These are phyloP conservation scores for Eupsittula cactorum DNA, from an alignment of 2,113 vertebrate genomes.

Conservation along the genomic window DNA sequence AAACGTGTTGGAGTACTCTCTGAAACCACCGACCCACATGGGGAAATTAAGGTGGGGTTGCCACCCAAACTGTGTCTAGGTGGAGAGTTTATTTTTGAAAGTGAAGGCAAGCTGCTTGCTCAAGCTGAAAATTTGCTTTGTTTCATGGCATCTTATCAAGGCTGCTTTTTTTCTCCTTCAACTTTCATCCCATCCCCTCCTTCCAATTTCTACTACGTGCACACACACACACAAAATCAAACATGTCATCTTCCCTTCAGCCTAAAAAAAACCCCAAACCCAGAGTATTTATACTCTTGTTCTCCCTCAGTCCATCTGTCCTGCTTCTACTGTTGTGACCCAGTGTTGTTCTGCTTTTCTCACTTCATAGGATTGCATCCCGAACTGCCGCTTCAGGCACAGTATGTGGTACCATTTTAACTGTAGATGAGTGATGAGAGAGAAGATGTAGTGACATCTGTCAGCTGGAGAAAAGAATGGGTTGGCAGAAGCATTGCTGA, in stretches of 20 bases:
- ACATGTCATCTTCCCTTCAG: background rate
- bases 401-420: background rate
- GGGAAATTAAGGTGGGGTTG: background rate
- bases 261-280: background rate
- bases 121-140: conserved; percentile 5
- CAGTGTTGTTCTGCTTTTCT: conserved; percentile 30
- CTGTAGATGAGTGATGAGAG: conserved; percentile 11
- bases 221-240: background rate
- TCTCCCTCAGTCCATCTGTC: conserved; percentile 58
- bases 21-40: background rate
- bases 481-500: background rate
- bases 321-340: conserved; percentile 30
- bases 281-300: conserved; percentile 11
- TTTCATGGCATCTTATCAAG: conserved; percentile 40
- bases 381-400: background rate
- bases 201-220: conserved; percentile 27
- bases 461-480: conserved; percentile 13
- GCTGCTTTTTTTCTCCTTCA: conserved; percentile 30
- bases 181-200: background rate
- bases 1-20: background rate
- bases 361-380: background rate
- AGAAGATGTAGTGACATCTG: conserved; percentile 30
- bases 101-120: conserved; percentile 32
- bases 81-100: conserved; percentile 24
- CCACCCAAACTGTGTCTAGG: conserved; percentile 1